Base-by-base conservation (phyloP, 2,797 vertebrate genomes). In the Anas bernieri region DNA sequence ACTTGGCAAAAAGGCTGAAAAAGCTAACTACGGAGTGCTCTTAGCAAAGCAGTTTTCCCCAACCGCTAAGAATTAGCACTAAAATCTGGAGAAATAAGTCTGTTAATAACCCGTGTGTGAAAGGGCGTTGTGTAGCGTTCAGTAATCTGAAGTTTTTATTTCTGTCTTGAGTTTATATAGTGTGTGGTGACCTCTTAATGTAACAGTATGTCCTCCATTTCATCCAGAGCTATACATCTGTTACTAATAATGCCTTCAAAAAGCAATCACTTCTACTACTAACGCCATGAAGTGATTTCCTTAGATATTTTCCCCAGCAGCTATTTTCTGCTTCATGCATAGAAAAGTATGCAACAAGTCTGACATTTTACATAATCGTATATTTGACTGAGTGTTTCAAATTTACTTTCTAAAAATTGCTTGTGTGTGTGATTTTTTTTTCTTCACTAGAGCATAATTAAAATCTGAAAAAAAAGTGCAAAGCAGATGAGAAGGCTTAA, bases 271-370 rank as follows among this genome's bases (percentile, higher is more conserved):
- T 92, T 84, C 68, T 88, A 48, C 50, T 30, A 21, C 80, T 3
- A 46, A 68, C 3, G 26, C 74, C 86, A 92, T 80, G 72, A 94
- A 95, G 35, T 90, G 77, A 97, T 96, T 97, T 97, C 96, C 96
- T 94, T 92, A 85, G 94, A 74, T 90, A 92, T 96, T 95, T 92
- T 94, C 58, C 92, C 93, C 90, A 92, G 91, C 64, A 96, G 94
- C 91, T 96, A 86, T 96, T 94, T 96, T 92, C 86, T 93, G 56
- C 63, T 81, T 93, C 55, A 86, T 84, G 52, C 86, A 75, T 92
- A 46, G 26, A 63, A 18, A 64, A 64, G 20, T 15, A 43, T 1
- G 5, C 87, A 79, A 67, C 45, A 87, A 90, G 76, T n/a, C 25
- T 70, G 50, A 72, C 56, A 13, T 76, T 88, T 82, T 45, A 64